Evolutionary conservation across 1,140 invertebrate genomes (phyloP), one percentile per base, ranked within the genome.

Genomic region (Cyclina sinensis): DNA sequence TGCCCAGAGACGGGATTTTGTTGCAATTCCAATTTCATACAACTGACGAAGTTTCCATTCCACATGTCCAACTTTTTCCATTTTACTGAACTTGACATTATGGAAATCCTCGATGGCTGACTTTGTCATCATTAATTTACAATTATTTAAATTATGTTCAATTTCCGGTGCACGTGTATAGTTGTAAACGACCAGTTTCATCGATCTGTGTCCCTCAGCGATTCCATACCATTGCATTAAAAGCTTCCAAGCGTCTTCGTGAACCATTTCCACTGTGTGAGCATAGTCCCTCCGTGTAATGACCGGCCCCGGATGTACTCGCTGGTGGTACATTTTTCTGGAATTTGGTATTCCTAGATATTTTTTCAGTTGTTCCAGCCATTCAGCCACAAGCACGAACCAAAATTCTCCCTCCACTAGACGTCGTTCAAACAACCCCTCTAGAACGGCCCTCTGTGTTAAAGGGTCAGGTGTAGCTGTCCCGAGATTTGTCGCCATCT

Each of bases 1-100:
- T 3, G 91, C 94, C 94, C 94, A 95, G 14, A 94, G 74, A 4
- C 94, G 88, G 5, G 93, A 91, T 73, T 92, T 88, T 48, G 91
- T 85, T 12, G 83, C 79, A 54, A 88, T 54, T 24, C 88, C 88
- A 35, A 94, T 92, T 35, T 81, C 73, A 54, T 94, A 94, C 43
- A 94, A 83, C 24, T 93, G 91, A 43, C 94, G 81, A 12, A 94
- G 51, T 78, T 91, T 93, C 88, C 91, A 93, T 88, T 95, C 94
- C 18, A 95, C 57, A 89, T 95, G 92, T 14, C 94, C 94, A 27
- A 94, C 91, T 88, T 94, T 95, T 87, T 95, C 94, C 91, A 94
- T 92, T 90, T 95, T 95, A 89, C 94, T 95, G 88, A 94, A 95
- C 65, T 92, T 92, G 18, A 94, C 88, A 80, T 94, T 94, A 32